Evolutionary conservation across 2,113 vertebrate species (phyloP), one percentile per base, ranked within the genome.

Genomic region (Panthera leo): DNA sequence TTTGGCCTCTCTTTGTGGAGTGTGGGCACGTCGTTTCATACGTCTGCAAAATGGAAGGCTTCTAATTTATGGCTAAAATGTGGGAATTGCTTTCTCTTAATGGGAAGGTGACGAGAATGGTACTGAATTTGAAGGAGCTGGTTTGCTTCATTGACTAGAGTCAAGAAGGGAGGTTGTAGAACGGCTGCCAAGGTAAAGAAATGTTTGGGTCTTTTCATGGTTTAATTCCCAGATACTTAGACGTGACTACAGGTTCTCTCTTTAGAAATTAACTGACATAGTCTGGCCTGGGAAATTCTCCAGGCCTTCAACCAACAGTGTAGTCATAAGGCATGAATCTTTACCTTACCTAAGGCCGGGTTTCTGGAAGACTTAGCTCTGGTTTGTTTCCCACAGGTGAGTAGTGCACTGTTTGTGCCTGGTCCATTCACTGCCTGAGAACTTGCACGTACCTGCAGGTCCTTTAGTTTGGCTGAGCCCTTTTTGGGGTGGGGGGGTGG

Each of bases 31-130:
- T 95, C 0, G 3, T 93, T 94, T 97, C 85, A 34, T 86, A 88
- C 1, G 1, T 97, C 73, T 93, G 45, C 61, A 92, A 85, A 97
- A 94, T 78, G 85, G 91, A 96, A 96, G 80, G 42, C 58, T 91
- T 97, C 63, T 95, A 93, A 95, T 93, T 97, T 94, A 93, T 96
- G 95, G 67, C 29, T 75, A 92, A 96, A 93, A 87, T 92, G 83
- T 95, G 86, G 70, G 65, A 85, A 95, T 97, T 95, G 65, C 70
- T 95, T 97, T 95, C 31, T 95, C 23, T 97, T 95, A 94, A 95
- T 95, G 93, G 89, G 63, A 93, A 95, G 83, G 79, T 85, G 91
- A 91, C 0, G 7, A 93, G 96, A 93, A 92, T 84, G 16, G 75
- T 86, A 90, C 58, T 95, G 95, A 92, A 97, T 93, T 98, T 23